phyloP scores from a whole-genome alignment of 2,113 vertebrate genomes.

The Tichodroma muraria region DNA sequence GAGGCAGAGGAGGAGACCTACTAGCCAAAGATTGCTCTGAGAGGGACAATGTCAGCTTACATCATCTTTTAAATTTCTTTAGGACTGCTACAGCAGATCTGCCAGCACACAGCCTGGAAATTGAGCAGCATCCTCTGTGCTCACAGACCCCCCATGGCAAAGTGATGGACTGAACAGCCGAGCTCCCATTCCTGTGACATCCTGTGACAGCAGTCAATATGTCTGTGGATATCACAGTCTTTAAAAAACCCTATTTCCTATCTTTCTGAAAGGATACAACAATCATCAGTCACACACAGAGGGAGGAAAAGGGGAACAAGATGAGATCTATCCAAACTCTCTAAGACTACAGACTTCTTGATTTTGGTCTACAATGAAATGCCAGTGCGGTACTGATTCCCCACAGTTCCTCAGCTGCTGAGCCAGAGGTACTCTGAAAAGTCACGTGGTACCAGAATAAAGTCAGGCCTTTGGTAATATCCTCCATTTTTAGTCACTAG shows the following conservation, averaged over 20 bases:
- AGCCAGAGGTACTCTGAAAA: background rate
- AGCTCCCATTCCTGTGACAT: background rate
- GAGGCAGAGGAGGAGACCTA: background rate
- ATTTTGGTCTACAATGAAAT: background rate
- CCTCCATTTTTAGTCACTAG: background rate
- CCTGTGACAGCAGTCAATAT: background rate
- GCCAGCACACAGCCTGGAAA: background rate
- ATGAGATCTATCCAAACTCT: background rate
- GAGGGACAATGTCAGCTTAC: background rate
- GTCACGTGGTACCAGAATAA: background rate
- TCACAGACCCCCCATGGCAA: background rate
- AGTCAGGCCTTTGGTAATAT: background rate
- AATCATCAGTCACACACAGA: background rate
- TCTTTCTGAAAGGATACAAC: background rate
- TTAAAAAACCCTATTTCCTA: background rate
- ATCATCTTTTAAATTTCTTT: background rate
- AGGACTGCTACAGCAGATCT: background rate
- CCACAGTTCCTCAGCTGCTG: background rate
- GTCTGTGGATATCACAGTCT: background rate
- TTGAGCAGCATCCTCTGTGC: background rate
- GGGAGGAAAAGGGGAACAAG: background rate
- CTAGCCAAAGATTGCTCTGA: background rate
- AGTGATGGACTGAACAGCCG: background rate
- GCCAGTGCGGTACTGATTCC: background rate
- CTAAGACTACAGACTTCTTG: background rate